These are phyloP conservation scores for Philaenus spumarius DNA, from an alignment of 1,140 invertebrate species.

Conservation along the genomic window DNA sequence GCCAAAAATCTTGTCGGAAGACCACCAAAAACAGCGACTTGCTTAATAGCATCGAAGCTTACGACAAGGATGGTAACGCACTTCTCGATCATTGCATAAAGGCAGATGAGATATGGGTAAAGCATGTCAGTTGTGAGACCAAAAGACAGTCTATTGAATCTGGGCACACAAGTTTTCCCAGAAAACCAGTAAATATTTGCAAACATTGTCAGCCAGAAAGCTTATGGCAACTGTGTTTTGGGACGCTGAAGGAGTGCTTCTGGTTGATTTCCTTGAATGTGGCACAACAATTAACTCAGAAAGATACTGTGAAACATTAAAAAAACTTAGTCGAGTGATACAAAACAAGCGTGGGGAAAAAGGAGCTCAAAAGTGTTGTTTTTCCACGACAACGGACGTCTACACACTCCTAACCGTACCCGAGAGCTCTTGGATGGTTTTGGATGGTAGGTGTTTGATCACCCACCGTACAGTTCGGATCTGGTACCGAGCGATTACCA, in stretches of 20 bases:
- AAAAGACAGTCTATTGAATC: conserved; percentile 18
- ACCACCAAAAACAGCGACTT: no score
- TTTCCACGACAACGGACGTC: conserved; percentile 36
- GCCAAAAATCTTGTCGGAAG: no score
- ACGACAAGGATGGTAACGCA: conserved; percentile 1
- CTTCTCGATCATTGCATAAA: conserved; percentile 24
- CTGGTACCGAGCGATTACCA: conserved; percentile 33
- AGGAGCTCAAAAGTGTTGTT: conserved; percentile 23
- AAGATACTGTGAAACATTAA: conserved; percentile 19
- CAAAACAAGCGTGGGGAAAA: conserved; percentile 23
- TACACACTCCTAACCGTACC: conserved; percentile 27
- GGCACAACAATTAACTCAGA: conserved; percentile 20
- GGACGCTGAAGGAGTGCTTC: conserved; percentile 23
- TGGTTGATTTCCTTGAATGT: conserved; percentile 25
- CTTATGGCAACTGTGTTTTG: conserved; percentile 18
- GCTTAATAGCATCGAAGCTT: no score
- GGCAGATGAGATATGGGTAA: conserved; percentile 25
- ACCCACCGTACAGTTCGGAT: conserved; percentile 33
- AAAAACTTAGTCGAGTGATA: conserved; percentile 17
- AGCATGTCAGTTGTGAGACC: conserved; percentile 20
- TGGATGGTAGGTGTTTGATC: conserved; percentile 31
- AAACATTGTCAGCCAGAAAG: not conserved
- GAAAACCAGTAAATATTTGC: no score
- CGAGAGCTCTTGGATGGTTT: conserved; percentile 19
- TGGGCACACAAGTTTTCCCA: not conserved